Percentiles rank a stretch among this genome's conserved stretches.
Conservation (phyloP, 1,140 invertebrate genomes). For the Apis cerana region DNA sequence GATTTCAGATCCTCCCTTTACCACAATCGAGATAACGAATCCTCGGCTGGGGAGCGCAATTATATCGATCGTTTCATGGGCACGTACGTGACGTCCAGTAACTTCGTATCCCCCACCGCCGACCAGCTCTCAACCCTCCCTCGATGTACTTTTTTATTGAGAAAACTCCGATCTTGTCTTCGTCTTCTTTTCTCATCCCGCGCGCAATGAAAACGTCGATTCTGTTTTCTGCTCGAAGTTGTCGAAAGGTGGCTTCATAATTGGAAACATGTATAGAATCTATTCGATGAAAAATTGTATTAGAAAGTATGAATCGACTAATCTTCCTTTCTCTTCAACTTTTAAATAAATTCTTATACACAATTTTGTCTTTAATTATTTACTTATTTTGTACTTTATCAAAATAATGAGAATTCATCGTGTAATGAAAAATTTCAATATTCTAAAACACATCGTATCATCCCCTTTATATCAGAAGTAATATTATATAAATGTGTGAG, state of each 20-base stretch:
- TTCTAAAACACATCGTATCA: too few species aligned
- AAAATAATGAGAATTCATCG: too few species aligned
- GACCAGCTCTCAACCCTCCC: too few species aligned
- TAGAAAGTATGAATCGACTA: background rate
- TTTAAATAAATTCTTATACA: too few species aligned
- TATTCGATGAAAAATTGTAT: background rate
- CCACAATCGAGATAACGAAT: conserved; percentile 52
- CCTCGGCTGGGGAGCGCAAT: conserved; percentile 35
- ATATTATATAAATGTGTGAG: too few species aligned
- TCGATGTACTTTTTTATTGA: conserved; percentile 24
- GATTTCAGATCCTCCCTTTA: conserved; percentile 27
- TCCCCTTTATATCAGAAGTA: too few species aligned
- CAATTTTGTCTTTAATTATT: too few species aligned
- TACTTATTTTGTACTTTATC: too few species aligned
- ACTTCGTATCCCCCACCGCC: conserved; percentile 20
- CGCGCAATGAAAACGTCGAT: conserved; percentile 6
- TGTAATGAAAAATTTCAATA: too few species aligned
- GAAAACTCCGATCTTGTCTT: background rate
- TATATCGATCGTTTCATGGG: conserved; percentile 50
- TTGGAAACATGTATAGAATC: conserved; percentile 8
- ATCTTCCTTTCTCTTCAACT: too few species aligned
- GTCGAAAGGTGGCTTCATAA: background rate
- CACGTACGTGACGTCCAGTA: conserved; percentile 48
- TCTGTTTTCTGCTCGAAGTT: too few species aligned
- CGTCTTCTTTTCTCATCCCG: background rate